These are phyloP conservation scores for Eucidaris tribuloides DNA, from an alignment of 35 echinoderm and acorn worm species.

Conservation along the genomic window DNA sequence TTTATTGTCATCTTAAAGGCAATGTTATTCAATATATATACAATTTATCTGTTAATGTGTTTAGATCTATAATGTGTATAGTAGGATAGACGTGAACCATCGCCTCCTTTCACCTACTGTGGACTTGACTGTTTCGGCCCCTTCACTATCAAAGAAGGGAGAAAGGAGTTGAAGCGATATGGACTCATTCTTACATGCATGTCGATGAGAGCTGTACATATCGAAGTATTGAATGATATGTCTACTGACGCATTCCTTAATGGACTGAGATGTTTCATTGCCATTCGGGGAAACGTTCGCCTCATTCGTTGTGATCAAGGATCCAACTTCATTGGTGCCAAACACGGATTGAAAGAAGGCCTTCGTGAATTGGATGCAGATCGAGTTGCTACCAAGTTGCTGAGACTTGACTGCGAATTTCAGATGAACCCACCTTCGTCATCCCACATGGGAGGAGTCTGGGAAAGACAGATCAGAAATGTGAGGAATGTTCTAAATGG, in stretches of 20 bases:
- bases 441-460: constrained; percentile 69
- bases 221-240: constrained; percentile 34
- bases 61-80: too few species aligned
- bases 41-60: too few species aligned
- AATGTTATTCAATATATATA: too few species aligned
- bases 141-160: too few species aligned
- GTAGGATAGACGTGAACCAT: too few species aligned
- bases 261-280: constrained; percentile 34
- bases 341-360: constrained; percentile 20
- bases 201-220: constrained; percentile 72
- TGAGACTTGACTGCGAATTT: neutral
- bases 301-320: constrained; percentile 41
- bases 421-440: constrained; percentile 50
- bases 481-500: constrained; percentile 30
- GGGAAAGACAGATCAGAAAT: constrained; percentile 70
- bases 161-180: too few species aligned
- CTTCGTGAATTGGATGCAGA: constrained; percentile 7
- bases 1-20: too few species aligned
- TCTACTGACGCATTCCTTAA: constrained; percentile 57
- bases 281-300: constrained; percentile 40
- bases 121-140: too few species aligned
- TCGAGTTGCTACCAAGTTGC: neutral
- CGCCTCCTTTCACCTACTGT: too few species aligned
- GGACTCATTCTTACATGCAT: too few species aligned
- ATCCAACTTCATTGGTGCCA: constrained; percentile 41